Evolutionary conservation across 2,797 vertebrate species (phyloP), one percentile per base, ranked within the genome.

Genomic region (Delichon dasypus): DNA sequence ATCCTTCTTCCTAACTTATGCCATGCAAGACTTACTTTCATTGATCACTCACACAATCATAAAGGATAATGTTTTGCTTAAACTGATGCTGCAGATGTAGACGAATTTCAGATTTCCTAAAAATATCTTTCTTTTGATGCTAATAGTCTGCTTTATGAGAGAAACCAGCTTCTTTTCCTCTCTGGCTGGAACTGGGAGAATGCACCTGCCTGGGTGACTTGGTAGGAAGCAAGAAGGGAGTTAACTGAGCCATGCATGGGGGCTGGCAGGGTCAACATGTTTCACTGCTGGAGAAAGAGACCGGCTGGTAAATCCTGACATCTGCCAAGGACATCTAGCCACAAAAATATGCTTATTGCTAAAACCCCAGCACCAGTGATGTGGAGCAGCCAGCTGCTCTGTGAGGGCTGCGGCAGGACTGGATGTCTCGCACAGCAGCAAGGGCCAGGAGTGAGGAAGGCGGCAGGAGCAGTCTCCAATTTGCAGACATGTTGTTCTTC

Each of bases 341-440:
- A 48, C 45, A 15, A 42, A 61, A 81, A 83, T 8, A 19, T 1
- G 1, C 12, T 72, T 50, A 4, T 65, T 64, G 32, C n/a, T 77
- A 8, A n/a, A 83, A 38, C 5, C 42, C 4, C 11, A 64, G 23
- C 32, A 50, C 5, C 18, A 9, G 3, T 0, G 5, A 65, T 15
- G 21, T 17, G 13, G 44, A 48, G 72, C 25, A 61, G 57, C 23
- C 2, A 16, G 45, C 44, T 74, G 47, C 45, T 16, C 53, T 14
- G 15, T 1, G 2, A 38, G 70, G 22, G 11, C 14, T 16, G 12
- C 21, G 22, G 12, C 30, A n/a, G 40, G 67, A 11, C 15, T 38
- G 53, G 20, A 4, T 57, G 18, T 21, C 38, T 85, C 18, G n/a
- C 1, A 4, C 0, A 4, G 11, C n/a, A 0, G 0, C 42, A 25